A percentile compares a stretch with the other conserved stretches of the same genome.
Conservation (phyloP, 2,797 vertebrate genomes). For the Jordanella pulchra region DNA sequence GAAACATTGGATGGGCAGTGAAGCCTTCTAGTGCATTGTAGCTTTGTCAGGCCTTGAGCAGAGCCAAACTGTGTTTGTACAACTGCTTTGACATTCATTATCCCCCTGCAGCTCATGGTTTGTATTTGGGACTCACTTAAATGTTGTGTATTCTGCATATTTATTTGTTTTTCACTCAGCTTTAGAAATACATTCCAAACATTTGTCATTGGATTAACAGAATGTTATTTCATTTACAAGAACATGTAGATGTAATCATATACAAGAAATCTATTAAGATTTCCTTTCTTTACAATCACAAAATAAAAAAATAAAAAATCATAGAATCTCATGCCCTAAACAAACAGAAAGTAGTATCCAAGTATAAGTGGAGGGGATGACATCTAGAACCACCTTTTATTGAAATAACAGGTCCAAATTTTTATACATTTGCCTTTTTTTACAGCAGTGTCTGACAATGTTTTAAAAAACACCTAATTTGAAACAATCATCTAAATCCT, state of each 20-base stretch:
- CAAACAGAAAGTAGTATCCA: too few species aligned
- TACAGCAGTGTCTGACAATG: too few species aligned
- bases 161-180: slow-evolving; percentile 15
- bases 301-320: too few species aligned
- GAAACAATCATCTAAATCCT: too few species aligned
- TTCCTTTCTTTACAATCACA: too few species aligned
- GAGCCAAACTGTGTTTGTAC: slow-evolving; percentile 63
- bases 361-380: too few species aligned
- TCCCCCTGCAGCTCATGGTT: slow-evolving; percentile 55
- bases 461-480: too few species aligned
- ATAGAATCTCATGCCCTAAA: too few species aligned
- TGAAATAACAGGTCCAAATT: too few species aligned
- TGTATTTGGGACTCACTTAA: slow-evolving; percentile 32
- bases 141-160: slow-evolving; percentile 24
- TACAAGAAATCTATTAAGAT: too few species aligned
- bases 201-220: background rate
- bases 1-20: slow-evolving; percentile 67
- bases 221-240: background rate
- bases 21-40: slow-evolving; percentile 72
- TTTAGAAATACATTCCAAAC: slow-evolving; percentile 7
- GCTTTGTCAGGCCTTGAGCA: slow-evolving; percentile 63
- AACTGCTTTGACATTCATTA: slow-evolving; percentile 81
- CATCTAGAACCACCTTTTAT: too few species aligned
- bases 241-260: background rate
- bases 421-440: too few species aligned